Evolutionary conservation across 2,888 invertebrate genomes (phyloP), one percentile per base, ranked within the genome.

Genomic region (Drosophila stalkeri): DNA sequence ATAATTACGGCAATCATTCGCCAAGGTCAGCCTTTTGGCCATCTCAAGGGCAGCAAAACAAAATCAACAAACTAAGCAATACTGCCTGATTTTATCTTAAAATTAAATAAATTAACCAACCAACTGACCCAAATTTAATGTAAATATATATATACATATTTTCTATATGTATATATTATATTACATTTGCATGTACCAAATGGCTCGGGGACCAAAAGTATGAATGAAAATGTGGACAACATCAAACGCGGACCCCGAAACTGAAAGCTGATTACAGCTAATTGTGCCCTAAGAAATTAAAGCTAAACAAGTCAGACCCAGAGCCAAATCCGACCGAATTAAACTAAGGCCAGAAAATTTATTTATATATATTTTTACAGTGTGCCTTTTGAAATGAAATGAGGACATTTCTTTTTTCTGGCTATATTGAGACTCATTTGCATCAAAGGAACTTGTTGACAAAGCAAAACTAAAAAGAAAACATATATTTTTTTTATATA

Each of bases 231-330:
- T 71, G 81, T 55, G 64, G 59, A 68, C 51, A 66, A 61, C 54
- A 78, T 56, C 49, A 33, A 12, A 39, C 43, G 27, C 54, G 49
- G 46, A 54, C 23, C 39, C 59, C 62, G 70, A 51, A 70, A 70
- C 41, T 59, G 75, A 73, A 72, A 77, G 81, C 88, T 88, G 90
- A 89, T 87, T 89, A 89, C 77, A 73, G 76, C 86, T 88, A 89
- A 86, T 87, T 90, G 89, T 64, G 77, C 76, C 62, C 81, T 73
- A 75, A 81, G 81, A 82, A 81, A 79, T 81, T 67, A 67, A 81
- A 86, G 81, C 73, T 65, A 71, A 74, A 77, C 67, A 65, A 67
- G 61, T 46, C 65, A 64, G 46, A 55, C 16, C 27, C 47, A 20
- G 12, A 18, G 56, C 67, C 61, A 64, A 57, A 44, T 16, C n/a